Conservation (phyloP, 1,140 invertebrate species). For the Euborellia annulipes region DNA sequence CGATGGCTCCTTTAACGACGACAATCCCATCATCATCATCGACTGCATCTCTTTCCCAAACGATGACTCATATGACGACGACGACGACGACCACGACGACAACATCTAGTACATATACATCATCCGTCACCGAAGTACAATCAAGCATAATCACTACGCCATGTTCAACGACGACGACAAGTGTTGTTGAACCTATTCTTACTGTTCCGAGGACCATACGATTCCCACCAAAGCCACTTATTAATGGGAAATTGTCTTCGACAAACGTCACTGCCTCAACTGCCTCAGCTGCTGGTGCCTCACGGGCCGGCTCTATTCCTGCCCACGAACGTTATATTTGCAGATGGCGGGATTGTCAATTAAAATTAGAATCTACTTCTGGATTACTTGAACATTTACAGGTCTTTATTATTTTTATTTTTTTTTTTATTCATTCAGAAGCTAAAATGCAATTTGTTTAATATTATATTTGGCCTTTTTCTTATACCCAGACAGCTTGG, state of each 20-base stretch:
- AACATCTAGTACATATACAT: neutral
- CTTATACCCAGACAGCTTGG: too few relatives aligned
- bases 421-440: too few relatives aligned
- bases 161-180: too few relatives aligned
- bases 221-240: constrained; percentile 42
- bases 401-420: constrained; percentile 38
- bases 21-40: neutral
- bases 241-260: constrained; percentile 24
- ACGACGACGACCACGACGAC: neutral
- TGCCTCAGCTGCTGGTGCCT: constrained; percentile 18
- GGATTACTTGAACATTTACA: constrained; percentile 80
- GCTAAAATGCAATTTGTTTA: too few relatives aligned
- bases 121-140: neutral
- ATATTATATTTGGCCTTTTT: too few relatives aligned
- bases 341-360: constrained; percentile 71
- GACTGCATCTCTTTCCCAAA: neutral
- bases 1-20: too few relatives aligned
- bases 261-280: constrained; percentile 15
- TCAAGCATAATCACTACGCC: too few relatives aligned
- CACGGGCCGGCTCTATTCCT: constrained; percentile 15
- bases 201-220: constrained; percentile 61
- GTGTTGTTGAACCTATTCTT: constrained; percentile 51
- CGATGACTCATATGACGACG: neutral
- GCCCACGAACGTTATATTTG: constrained; percentile 41
- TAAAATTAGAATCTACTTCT: constrained; percentile 54